Evolutionary conservation across 2,113 vertebrate genomes (phyloP).

Genomic region (Chloropsis cyanopogon): DNA sequence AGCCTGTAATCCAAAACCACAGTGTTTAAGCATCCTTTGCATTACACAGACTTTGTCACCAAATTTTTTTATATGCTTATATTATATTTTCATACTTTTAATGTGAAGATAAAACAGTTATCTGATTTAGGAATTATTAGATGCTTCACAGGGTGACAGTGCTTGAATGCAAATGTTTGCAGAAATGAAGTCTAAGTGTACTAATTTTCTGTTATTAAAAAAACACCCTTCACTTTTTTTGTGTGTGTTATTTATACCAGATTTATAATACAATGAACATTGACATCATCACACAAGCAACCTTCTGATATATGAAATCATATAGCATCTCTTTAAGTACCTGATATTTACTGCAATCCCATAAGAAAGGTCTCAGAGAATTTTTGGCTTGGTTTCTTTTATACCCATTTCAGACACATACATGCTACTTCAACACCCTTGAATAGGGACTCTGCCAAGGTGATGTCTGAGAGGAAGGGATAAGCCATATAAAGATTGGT

Average conservation of each 20-base stretch:
- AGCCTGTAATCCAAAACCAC: neutral
- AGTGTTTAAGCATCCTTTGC: neutral
- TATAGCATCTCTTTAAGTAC: neutral
- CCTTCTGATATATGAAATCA: neutral
- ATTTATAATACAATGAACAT: neutral
- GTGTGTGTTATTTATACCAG: neutral
- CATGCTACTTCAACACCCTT: neutral
- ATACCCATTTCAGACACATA: neutral
- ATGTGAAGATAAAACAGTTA: neutral
- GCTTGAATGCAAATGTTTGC: neutral
- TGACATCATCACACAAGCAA: neutral
- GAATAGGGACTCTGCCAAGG: neutral
- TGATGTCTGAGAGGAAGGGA: neutral
- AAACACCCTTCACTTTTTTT: neutral
- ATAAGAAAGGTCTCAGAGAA: neutral
- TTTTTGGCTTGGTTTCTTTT: neutral
- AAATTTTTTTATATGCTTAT: conserved; percentile 17
- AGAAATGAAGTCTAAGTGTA: neutral
- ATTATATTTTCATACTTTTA: conserved; percentile 38
- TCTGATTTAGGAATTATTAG: neutral
- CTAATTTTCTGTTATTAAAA: conserved; percentile 30
- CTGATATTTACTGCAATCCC: neutral
- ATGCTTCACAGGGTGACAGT: neutral
- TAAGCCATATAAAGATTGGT: neutral
- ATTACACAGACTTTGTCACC: neutral